Evolutionary conservation across 2,888 invertebrate species (phyloP), one percentile per base, ranked within the genome.

Genomic region (Caenorhabditis macrosperma): DNA sequence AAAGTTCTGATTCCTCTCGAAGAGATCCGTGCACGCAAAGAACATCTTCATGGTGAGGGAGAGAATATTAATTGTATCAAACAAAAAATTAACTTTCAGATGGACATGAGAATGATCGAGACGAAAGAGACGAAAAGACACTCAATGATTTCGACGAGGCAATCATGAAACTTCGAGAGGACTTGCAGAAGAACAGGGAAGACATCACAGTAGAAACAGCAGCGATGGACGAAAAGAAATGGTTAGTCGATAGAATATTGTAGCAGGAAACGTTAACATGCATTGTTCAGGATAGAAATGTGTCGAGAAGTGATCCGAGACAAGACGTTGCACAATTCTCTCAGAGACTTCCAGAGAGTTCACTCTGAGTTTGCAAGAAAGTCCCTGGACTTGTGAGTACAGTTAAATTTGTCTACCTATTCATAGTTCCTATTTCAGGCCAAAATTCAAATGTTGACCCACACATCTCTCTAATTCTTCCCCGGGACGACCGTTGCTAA

Each of bases 1-100:
- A 54, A 61, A 44, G 46, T 71, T 0, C 59, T 81, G 10, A 33
- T 82, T 22, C 60, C 69, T n/a, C 54, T 82, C 1, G 60, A 72
- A 9, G 84, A 82, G 17, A 66, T 84, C 4, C 78, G 72, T 41
- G 60, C 75, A 6, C 38, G 82, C 30, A 64, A 61, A 54, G 67
- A 80, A 9, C 66, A 61, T n/a, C 35, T 78, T 5, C 41, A 50
- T 35, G 68, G 57, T 57, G n/a, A n/a, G n/a, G n/a, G n/a, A n/a
- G n/a, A n/a, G n/a, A n/a, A n/a, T n/a, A n/a, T n/a, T n/a, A n/a
- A n/a, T n/a, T n/a, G n/a, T n/a, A n/a, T n/a, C n/a, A n/a, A n/a
- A n/a, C n/a, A n/a, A n/a, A n/a, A n/a, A n/a, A n/a, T n/a, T n/a
- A n/a, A n/a, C n/a, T n/a, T n/a, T n/a, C n/a, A n/a, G 55, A 46